These are phyloP conservation scores for Yasuhikotakia modesta DNA, from an alignment of 2,797 vertebrate genomes.

Conservation along the genomic window DNA sequence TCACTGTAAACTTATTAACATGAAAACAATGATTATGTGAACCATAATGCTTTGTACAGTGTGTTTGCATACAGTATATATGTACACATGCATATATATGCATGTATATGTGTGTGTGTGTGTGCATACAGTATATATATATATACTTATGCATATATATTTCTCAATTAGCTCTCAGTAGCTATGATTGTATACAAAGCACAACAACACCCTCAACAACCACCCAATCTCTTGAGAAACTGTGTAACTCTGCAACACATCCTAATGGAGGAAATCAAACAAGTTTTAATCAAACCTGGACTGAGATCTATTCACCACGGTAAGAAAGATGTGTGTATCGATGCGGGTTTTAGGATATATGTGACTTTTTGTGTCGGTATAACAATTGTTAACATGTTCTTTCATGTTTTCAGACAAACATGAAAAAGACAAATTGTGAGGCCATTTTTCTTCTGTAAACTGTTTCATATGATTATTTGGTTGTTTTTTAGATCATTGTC, in stretches of 20 bases:
- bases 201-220: conserved; percentile 37
- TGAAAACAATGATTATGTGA: too few species aligned
- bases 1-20: too few species aligned
- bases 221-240: conserved; percentile 16
- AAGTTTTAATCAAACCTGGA: not conserved
- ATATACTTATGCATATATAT: not conserved
- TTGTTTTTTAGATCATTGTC: conserved; percentile 46
- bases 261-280: conserved; percentile 8
- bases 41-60: too few species aligned
- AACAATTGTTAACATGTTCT: not conserved
- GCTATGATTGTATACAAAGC: conserved; percentile 58
- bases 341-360: not conserved
- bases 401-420: not conserved
- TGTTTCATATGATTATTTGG: not conserved
- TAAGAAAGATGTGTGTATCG: too few species aligned
- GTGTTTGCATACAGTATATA: too few species aligned
- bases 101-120: too few species aligned
- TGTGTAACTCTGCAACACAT: conserved; percentile 7
- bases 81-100: too few species aligned
- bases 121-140: too few species aligned
- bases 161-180: conserved; percentile 35
- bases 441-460: too few species aligned
- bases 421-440: too few species aligned
- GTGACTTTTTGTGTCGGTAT: not conserved
- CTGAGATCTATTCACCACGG: not conserved